Evolutionary conservation across 23 tunicate genomes (phyloP).

Genomic region (Trididemnum nubilum): DNA sequence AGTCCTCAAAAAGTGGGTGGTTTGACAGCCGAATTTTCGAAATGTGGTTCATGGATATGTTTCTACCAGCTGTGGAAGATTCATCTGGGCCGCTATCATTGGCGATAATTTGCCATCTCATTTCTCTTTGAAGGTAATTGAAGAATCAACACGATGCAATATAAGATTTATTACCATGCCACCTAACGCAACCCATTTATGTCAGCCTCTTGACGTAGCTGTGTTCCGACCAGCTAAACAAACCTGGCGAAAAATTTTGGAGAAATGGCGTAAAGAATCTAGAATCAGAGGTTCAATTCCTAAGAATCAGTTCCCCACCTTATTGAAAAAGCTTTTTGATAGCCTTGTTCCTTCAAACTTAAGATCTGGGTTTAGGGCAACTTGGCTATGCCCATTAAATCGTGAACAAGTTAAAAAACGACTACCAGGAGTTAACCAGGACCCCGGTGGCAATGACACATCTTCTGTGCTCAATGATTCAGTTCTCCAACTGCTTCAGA

Average conservation of each 20-base stretch:
- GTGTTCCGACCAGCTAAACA: neutral
- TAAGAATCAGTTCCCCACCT: neutral
- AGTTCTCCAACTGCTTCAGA: too few species aligned
- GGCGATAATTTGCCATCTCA: neutral
- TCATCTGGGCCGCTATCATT: neutral
- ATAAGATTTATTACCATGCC: neutral
- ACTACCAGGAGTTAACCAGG: too few species aligned
- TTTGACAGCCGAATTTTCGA: neutral
- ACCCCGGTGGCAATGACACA: too few species aligned
- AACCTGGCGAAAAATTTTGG: neutral
- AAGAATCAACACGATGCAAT: neutral
- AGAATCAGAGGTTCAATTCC: neutral
- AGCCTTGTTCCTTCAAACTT: too few species aligned
- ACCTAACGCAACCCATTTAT: too few species aligned
- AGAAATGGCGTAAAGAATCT: neutral
- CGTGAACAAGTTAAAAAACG: too few species aligned
- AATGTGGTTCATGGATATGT: neutral
- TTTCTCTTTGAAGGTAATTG: neutral
- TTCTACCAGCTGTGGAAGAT: neutral
- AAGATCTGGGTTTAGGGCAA: too few species aligned
- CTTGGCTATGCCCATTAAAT: too few species aligned
- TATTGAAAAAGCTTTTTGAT: too few species aligned
- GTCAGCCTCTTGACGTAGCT: neutral
- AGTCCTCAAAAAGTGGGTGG: neutral
- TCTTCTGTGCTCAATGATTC: too few species aligned